Evolutionary conservation across 2,888 invertebrate species (phyloP).

Genomic region (Volucella inflata): DNA sequence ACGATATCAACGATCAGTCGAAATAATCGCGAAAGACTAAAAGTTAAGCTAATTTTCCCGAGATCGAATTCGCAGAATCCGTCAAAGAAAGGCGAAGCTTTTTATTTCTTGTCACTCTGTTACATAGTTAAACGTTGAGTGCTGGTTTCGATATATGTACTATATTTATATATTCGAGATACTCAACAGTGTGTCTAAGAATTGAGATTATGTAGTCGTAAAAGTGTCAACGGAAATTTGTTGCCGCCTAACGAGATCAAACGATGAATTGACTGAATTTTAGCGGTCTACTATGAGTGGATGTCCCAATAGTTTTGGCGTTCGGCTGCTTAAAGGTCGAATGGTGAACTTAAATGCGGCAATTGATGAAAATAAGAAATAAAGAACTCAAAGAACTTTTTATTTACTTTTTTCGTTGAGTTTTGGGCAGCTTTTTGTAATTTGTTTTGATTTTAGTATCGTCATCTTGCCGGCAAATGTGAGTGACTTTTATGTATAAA

Average conservation of each 20-base stretch:
- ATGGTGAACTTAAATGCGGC: conserved; percentile 35
- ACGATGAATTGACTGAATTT: not conserved
- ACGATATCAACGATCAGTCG: conserved; percentile 64
- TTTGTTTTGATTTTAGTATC: no score
- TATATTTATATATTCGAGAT: conserved; percentile 31
- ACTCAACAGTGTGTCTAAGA: not conserved
- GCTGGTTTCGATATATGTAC: conserved; percentile 49
- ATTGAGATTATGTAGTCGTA: conserved; percentile 35
- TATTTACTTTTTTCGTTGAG: not conserved
- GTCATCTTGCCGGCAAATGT: no score
- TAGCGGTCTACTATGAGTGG: not conserved
- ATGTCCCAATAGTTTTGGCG: not conserved
- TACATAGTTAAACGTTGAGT: not conserved
- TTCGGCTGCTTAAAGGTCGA: conserved; percentile 39
- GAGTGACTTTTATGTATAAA: no score
- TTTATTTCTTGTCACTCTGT: conserved; percentile 35
- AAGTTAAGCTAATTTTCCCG: conserved; percentile 54
- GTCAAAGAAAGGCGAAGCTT: conserved; percentile 38
- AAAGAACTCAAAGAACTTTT: not conserved
- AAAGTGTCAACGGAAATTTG: conserved; percentile 50
- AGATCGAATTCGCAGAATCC: conserved; percentile 57
- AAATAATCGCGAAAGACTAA: conserved; percentile 73
- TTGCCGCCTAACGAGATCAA: conserved; percentile 33
- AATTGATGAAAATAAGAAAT: not conserved
- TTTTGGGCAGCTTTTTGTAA: no score